phyloP scores from a whole-genome alignment of 2,888 invertebrate genomes.

The Coleophora flavipennella region DNA sequence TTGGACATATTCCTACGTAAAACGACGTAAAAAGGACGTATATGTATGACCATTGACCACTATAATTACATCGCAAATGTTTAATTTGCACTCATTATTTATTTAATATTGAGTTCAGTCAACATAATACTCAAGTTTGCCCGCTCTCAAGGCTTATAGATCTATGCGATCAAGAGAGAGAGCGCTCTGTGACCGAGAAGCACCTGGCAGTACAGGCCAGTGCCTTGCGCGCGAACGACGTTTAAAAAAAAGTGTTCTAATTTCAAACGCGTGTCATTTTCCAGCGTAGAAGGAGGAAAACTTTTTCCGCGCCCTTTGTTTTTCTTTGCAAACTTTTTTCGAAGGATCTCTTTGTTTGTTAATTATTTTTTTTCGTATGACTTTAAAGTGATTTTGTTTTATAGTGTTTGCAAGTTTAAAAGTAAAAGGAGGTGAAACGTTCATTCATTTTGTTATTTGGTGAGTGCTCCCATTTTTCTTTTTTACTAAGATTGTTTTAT shows the following conservation, averaged over 20 bases:
- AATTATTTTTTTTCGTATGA: slow-evolving; percentile 13
- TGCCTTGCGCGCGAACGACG: slow-evolving; percentile 31
- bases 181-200: slow-evolving; percentile 36
- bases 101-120: slow-evolving; percentile 6
- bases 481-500: too few relatives aligned
- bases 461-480: slow-evolving; percentile 31
- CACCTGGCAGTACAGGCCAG: slow-evolving; percentile 41
- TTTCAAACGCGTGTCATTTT: slow-evolving; percentile 29
- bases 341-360: slow-evolving; percentile 2
- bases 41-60: not conserved
- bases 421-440: slow-evolving; percentile 59
- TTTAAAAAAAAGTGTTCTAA: slow-evolving; percentile 28
- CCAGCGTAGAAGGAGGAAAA: not conserved
- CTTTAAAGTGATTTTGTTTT: slow-evolving; percentile 13
- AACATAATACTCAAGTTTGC: slow-evolving; percentile 17
- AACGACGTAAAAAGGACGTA: not conserved
- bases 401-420: slow-evolving; percentile 26
- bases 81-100: slow-evolving; percentile 8
- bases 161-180: slow-evolving; percentile 40
- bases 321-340: slow-evolving; percentile 18
- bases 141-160: slow-evolving; percentile 35
- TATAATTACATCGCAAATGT: slow-evolving; percentile 8
- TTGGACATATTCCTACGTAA: not conserved
- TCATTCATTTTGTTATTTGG: slow-evolving; percentile 32
- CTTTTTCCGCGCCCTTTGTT: slow-evolving; percentile 25